Conservation (phyloP, 2,797 vertebrate species). For the Pitangus sulphuratus region DNA sequence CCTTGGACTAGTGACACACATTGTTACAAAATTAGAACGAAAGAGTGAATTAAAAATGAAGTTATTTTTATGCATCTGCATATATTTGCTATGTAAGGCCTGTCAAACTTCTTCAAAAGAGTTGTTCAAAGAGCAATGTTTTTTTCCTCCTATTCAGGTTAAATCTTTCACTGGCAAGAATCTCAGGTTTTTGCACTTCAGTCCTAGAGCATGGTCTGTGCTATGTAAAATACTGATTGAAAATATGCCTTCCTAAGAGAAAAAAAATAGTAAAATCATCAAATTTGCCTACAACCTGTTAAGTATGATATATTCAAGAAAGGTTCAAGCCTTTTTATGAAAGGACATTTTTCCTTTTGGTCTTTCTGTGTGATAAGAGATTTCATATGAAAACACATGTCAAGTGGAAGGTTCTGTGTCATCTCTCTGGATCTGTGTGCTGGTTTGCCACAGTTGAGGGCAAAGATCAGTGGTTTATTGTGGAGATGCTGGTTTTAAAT, state of each 20-base stretch:
- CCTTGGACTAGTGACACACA: rapidly evolving
- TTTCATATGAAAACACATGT: neutral
- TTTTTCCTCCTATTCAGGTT: neutral
- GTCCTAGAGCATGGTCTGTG: neutral
- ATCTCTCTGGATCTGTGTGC: neutral
- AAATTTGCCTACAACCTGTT: neutral
- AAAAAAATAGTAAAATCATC: neutral
- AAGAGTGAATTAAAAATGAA: neutral
- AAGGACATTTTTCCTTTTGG: neutral
- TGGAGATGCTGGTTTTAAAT: neutral
- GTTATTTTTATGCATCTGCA: neutral
- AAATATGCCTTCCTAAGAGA: slow-evolving; percentile 23
- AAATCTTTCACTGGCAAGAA: neutral
- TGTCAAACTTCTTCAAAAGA: neutral
- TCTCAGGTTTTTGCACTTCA: neutral
- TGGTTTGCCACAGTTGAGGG: slow-evolving; percentile 23
- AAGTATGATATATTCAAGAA: neutral
- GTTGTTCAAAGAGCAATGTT: neutral
- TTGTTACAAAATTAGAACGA: neutral
- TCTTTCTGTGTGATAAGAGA: neutral
- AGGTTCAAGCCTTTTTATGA: neutral
- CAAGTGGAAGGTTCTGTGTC: neutral
- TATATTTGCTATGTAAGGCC: neutral
- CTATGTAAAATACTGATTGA: neutral
- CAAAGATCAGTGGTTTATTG: neutral